A percentile compares a stretch with the other conserved stretches of the same genome.
phyloP scores from a whole-genome alignment of 2,888 invertebrate genomes.

The Ophioninae sp. region DNA sequence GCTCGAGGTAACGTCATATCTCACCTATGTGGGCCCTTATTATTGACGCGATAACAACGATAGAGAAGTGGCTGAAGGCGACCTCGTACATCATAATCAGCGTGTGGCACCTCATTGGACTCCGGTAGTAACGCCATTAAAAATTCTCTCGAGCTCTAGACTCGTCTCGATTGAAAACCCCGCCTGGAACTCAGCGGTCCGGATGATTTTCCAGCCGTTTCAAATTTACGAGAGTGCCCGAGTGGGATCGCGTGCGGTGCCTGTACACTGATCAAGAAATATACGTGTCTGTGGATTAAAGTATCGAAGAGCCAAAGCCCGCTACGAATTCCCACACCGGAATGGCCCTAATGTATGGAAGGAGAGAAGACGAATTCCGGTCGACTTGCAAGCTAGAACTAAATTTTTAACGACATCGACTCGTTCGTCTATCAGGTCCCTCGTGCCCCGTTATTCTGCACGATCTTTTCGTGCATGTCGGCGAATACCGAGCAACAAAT shows the following conservation, averaged over 20 bases:
- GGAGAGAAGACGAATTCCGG: conserved; percentile 60
- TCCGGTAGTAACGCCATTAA: not conserved
- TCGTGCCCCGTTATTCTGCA: conserved; percentile 14
- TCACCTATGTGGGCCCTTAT: not conserved
- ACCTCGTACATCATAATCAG: not conserved
- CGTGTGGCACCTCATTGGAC: not conserved
- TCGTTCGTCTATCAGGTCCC: conserved; percentile 24
- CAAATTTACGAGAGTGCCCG: conserved; percentile 11
- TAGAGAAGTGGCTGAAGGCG: too few relatives aligned
- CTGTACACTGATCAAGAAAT: not conserved
- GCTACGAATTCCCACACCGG: conserved; percentile 46
- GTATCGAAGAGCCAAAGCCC: conserved; percentile 47
- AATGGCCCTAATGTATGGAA: conserved; percentile 10
- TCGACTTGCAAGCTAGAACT: conserved; percentile 51
- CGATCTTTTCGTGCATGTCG: conserved; percentile 18
- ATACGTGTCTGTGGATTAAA: conserved; percentile 15
- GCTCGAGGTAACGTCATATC: not conserved
- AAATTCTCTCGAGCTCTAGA: not conserved
- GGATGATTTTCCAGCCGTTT: conserved; percentile 28
- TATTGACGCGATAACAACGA: not conserved
- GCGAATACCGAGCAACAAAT: conserved; percentile 36
- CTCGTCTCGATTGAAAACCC: not conserved
- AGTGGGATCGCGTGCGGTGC: conserved; percentile 15
- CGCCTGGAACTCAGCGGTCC: not conserved
- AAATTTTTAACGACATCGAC: conserved; percentile 58